Base-by-base conservation (phyloP, 2,888 invertebrate species). In the Coelogynopora nodosa region DNA sequence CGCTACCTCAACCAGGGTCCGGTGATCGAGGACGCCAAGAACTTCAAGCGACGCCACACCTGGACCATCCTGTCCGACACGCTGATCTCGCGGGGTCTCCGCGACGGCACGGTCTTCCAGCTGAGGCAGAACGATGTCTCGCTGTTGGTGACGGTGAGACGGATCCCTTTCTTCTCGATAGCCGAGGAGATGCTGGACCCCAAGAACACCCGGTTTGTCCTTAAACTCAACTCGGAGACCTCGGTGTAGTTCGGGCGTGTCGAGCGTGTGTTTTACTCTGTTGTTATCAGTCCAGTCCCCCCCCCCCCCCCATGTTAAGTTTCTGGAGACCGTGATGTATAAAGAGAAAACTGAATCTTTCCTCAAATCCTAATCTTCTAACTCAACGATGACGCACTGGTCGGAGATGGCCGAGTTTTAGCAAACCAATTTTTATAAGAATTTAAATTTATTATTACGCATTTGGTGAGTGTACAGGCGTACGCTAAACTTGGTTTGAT, bases 1-100 rank as follows among this genome's bases (percentile, higher is more conserved):
- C 96, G 96, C 0, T 99, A 97, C 93, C 93, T 98, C 26, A 94
- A 94, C 0, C 94, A 96, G 89, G 95, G 95, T 0, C 96, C 97
- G 0, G 90, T 91, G 26, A 90, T 91, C 83, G 90, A 90, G 30
- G 82, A 87, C 49, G 81, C 86, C 30, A 31, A 31, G 23, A 30
- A 31, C 31, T 31, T 88, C 67, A 88, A 88, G 26, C 87, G 89
- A 30, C 87, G 83, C 28, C 97, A 97, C 90, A 29, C 85, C 13
- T 85, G 85, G 85, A 85, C 67, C 23, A 29, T 85, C 27, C 30
- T 67, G n/a, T 67, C 86, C 27, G 67, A 49, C n/a, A 31, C 96
- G 90, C 93, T 97, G 30, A 94, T 97, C 0, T 97, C 97, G 0
- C 93, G 97, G 2, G 95, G 96, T 0, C 93, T 98, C 26, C 94